A percentile compares a stretch with the other conserved stretches of the same genome.
Evolutionary conservation across 1,140 invertebrate genomes (phyloP).

Genomic region (Drosophila willistoni): DNA sequence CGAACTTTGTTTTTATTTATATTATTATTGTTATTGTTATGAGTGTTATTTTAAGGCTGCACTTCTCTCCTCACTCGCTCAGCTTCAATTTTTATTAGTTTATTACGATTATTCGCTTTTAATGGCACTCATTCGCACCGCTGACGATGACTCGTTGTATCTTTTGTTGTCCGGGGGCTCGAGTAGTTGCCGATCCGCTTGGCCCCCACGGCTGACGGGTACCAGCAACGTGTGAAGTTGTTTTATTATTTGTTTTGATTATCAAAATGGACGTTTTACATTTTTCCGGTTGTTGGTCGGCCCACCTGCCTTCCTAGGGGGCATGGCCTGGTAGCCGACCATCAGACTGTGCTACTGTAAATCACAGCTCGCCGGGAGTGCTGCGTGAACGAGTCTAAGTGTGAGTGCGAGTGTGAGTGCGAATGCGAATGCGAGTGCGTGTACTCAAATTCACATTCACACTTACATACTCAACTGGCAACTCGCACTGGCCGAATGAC

Average conservation of each 20-base stretch:
- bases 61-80: slow-evolving; percentile 54
- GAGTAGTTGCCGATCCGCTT: slow-evolving; percentile 23
- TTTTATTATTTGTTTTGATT: slow-evolving; percentile 83
- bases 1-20: slow-evolving; percentile 67
- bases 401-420: slow-evolving; percentile 20
- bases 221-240: slow-evolving; percentile 74
- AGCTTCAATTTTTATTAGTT: slow-evolving; percentile 81
- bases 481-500: slow-evolving; percentile 50
- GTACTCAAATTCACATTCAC: slow-evolving; percentile 19
- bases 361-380: slow-evolving; percentile 60
- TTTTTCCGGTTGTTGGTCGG: slow-evolving; percentile 75
- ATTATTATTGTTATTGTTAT: slow-evolving; percentile 47
- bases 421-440: slow-evolving; percentile 24
- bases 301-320: slow-evolving; percentile 45
- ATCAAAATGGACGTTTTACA: slow-evolving; percentile 78
- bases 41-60: slow-evolving; percentile 11
- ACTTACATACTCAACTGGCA: slow-evolving; percentile 31
- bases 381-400: slow-evolving; percentile 2
- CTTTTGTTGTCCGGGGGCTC: slow-evolving; percentile 41
- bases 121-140: slow-evolving; percentile 65
- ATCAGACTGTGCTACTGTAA: slow-evolving; percentile 41
- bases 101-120: slow-evolving; percentile 83
- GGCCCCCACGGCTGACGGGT: slow-evolving; percentile 27
- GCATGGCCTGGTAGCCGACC: slow-evolving; percentile 22
- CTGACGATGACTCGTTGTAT: slow-evolving; percentile 19